Evolutionary conservation across 2,113 vertebrate genomes (phyloP), one percentile per base, ranked within the genome.

Genomic region (Grammomys dolichurus): DNA sequence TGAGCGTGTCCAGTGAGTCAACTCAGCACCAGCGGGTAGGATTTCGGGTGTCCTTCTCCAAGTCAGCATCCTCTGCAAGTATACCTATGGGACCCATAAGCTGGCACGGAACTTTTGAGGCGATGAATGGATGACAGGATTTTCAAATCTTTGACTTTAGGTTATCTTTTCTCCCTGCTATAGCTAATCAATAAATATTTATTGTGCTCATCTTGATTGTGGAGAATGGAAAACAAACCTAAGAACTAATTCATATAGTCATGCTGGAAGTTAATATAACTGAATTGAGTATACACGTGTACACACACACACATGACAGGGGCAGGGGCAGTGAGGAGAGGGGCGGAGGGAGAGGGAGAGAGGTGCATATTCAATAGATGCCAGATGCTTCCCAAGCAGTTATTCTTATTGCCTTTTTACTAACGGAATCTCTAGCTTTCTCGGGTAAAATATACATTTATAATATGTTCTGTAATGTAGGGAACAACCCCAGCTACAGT

Each of bases 31-130:
- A 14, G 70, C 92, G 40, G 84, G 76, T 31, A 43, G 90, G 90
- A 48, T 81, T 95, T 80, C 85, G 92, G 75, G 78, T 81, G n/a
- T 19, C 75, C 43, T 92, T 80, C 63, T 95, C 87, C 80, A 77
- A 72, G 17, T 91, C 87, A 84, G 31, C 80, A 63, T 63, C 46
- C 19, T 77, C 22, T n/a, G 5, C 75, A 93, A 91, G 28, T 67
- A 10, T 7, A 60, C 58, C 40, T 31, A 36, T 33, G 90, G 36
- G 65, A 84, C 46, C 33, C 69, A 84, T 75, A 85, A 78, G 19
- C 13, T 75, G 80, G 46, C 85, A 60, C 58, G 24, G 43, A 93
- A 80, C 78, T 82, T 80, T 4, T 51, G 43, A 84, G 7, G 26
- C 63, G 60, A 13, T 28, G n/a, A 97, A 14, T 31, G 40, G 97